phyloP scores from a whole-genome alignment of 1,140 invertebrate genomes.

The Ceratina japonica region DNA sequence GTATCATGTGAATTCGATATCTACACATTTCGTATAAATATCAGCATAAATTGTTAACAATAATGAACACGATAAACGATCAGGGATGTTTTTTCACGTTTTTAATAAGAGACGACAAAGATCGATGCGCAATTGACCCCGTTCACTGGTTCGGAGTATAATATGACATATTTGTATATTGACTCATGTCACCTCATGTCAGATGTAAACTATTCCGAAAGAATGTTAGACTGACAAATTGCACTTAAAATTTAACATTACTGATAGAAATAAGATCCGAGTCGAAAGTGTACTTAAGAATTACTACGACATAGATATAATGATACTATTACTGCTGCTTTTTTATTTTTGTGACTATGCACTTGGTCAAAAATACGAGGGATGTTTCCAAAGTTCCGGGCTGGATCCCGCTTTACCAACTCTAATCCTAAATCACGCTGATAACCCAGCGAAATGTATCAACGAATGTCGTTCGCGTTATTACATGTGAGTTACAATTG shows the following conservation, averaged over 20 bases:
- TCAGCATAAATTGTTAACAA: neutral
- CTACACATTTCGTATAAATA: neutral
- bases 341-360: conserved; percentile 12
- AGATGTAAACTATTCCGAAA: conserved; percentile 30
- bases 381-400: conserved; percentile 66
- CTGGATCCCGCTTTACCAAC: conserved; percentile 61
- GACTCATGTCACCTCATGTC: too few relatives aligned
- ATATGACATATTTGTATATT: conserved; percentile 16
- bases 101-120: neutral
- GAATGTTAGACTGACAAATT: conserved; percentile 1
- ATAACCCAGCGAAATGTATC: conserved; percentile 63
- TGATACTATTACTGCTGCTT: conserved; percentile 28
- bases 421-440: conserved; percentile 54
- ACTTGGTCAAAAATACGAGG: conserved; percentile 65
- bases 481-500: conserved; percentile 68
- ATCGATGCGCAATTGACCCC: neutral
- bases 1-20: neutral
- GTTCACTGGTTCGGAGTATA: conserved; percentile 7
- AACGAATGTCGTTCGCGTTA: conserved; percentile 67
- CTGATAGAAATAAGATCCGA: neutral
- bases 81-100: neutral
- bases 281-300: neutral
- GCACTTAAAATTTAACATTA: conserved; percentile 20
- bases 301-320: conserved; percentile 1
- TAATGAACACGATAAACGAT: conserved; percentile 15